phyloP scores from a whole-genome alignment of 2,113 vertebrate species.

The Varanus salvator region DNA sequence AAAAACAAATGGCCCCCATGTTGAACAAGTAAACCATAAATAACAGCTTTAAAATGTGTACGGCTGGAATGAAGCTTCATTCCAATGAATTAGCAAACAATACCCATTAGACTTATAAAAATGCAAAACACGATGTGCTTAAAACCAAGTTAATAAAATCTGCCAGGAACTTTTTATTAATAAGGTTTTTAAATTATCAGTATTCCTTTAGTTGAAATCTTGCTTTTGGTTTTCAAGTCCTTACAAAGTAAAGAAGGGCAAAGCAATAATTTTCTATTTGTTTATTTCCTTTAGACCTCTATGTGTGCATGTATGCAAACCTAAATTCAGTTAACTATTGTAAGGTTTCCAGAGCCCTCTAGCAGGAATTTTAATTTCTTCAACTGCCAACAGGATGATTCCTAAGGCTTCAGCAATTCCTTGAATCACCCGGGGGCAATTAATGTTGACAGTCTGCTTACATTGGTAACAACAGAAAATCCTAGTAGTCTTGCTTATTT shows the following conservation, averaged over 20 bases:
- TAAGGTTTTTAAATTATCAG: slow-evolving; percentile 47
- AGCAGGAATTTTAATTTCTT: background rate
- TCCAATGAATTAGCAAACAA: slow-evolving; percentile 63
- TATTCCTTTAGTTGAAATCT: slow-evolving; percentile 33
- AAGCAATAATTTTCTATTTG: background rate
- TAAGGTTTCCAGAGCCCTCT: background rate
- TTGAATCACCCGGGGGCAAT: background rate
- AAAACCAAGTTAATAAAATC: slow-evolving; percentile 63
- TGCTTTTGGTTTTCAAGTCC: slow-evolving; percentile 17
- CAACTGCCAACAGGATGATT: background rate
- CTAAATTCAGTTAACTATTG: slow-evolving; percentile 5
- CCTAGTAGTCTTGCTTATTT: background rate
- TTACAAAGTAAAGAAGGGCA: background rate
- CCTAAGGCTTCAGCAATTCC: background rate
- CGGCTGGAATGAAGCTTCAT: slow-evolving; percentile 56
- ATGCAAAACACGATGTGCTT: slow-evolving; percentile 56
- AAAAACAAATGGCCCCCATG: slow-evolving; percentile 54
- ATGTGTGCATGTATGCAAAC: background rate
- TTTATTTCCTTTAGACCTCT: background rate
- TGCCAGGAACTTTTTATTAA: slow-evolving; percentile 64
- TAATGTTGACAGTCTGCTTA: background rate
- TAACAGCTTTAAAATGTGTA: slow-evolving; percentile 59
- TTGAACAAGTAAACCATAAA: slow-evolving; percentile 56
- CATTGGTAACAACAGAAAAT: background rate
- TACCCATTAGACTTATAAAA: slow-evolving; percentile 58